Evolutionary conservation across 2,113 vertebrate genomes (phyloP).

Genomic region (Platanista minor): DNA sequence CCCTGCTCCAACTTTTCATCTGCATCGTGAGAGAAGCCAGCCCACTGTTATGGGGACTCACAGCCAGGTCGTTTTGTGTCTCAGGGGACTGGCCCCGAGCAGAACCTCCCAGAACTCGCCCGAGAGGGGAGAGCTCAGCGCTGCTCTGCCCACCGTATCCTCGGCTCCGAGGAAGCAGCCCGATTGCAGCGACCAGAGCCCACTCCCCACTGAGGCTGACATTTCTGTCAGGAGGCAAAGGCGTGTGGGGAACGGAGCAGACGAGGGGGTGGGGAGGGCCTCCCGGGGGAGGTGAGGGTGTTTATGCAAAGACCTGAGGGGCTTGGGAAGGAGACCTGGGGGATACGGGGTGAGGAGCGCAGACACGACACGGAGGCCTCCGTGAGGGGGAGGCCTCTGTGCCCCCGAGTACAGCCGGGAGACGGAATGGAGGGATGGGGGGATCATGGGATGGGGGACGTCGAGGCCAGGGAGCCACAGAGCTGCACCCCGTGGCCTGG

Average conservation of each 20-base stretch:
- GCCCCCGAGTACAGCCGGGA: neutral
- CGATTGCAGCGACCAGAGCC: fast-evolving
- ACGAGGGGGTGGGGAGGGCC: too few species aligned
- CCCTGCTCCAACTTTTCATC: neutral
- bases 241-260: fast-evolving
- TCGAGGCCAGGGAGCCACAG: too few species aligned
- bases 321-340: fast-evolving
- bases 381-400: fast-evolving
- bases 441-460: fast-evolving
- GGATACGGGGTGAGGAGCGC: neutral
- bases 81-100: neutral
- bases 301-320: neutral
- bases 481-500: fast-evolving
- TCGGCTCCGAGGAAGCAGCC: neutral
- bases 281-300: fast-evolving
- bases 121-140: neutral
- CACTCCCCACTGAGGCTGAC: neutral
- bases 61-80: fast-evolving
- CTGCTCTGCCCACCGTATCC: fast-evolving
- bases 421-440: fast-evolving
- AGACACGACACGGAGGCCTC: too few species aligned
- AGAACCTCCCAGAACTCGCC: neutral
- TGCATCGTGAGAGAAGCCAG: neutral
- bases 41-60: fast-evolving
- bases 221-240: fast-evolving